phyloP scores from a whole-genome alignment of 2,888 invertebrate genomes.

The Physocephala rufipes region DNA sequence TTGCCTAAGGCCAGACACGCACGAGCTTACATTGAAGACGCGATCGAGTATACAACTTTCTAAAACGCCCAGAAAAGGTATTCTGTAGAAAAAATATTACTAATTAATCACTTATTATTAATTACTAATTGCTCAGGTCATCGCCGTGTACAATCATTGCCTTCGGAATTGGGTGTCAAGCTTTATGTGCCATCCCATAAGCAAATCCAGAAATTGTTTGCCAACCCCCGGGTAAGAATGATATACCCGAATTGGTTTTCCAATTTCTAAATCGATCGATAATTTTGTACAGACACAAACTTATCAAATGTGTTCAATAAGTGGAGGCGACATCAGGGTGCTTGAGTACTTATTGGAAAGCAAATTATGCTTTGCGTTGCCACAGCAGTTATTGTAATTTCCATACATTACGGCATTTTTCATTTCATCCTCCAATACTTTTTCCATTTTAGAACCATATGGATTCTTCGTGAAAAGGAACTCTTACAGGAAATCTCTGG shows the following conservation, averaged over 20 bases:
- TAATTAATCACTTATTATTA: neutral
- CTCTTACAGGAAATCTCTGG: constrained; percentile 87
- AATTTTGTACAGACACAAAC: constrained; percentile 69
- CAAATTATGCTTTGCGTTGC: constrained; percentile 83
- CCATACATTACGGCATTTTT: neutral
- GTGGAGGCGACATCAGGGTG: constrained; percentile 91
- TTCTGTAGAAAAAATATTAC: neutral
- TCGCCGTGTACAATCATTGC: constrained; percentile 84
- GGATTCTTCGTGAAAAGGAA: constrained; percentile 91
- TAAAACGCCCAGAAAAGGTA: constrained; percentile 54
- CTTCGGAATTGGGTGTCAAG: constrained; percentile 82
- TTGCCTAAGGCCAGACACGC: constrained; percentile 85
- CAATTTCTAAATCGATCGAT: neutral
- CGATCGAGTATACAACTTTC: constrained; percentile 63
- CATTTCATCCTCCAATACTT: constrained; percentile 35
- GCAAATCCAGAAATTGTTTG: constrained; percentile 75
- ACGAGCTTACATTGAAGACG: constrained; percentile 59
- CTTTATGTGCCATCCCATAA: constrained; percentile 84
- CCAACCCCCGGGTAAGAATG: constrained; percentile 70
- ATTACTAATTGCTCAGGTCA: constrained; percentile 63
- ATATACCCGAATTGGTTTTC: neutral
- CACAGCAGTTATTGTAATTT: constrained; percentile 86
- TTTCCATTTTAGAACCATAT: constrained; percentile 80
- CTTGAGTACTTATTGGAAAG: constrained; percentile 94
- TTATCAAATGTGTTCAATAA: constrained; percentile 88